Conservation (phyloP, 2,888 invertebrate genomes). For the Prosopocoilus inquinatus region DNA sequence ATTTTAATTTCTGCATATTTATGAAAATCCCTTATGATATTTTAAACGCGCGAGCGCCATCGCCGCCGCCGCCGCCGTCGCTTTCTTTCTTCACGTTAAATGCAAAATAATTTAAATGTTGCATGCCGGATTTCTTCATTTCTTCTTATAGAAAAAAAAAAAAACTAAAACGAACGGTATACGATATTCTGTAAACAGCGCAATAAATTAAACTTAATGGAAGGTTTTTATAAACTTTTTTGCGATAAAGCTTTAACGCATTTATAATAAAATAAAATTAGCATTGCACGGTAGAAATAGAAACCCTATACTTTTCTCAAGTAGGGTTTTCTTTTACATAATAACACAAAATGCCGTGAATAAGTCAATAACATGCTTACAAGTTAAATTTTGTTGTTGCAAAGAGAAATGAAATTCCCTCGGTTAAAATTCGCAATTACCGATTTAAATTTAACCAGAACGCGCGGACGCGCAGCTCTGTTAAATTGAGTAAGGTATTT, state of each 20-base stretch:
- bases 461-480: background rate
- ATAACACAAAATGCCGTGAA: no score
- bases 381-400: no score
- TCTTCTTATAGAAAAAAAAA: background rate
- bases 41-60: slow-evolving; percentile 3
- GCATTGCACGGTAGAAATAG: no score
- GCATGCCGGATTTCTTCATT: slow-evolving; percentile 14
- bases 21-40: slow-evolving; percentile 12
- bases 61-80: background rate
- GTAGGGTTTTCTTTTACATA: no score
- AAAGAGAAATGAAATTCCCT: no score
- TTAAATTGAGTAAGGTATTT: slow-evolving; percentile 7
- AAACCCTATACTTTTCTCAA: no score
- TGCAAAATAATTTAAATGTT: slow-evolving; percentile 22
- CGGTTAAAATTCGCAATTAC: background rate
- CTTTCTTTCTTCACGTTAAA: slow-evolving; percentile 17
- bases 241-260: no score
- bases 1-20: slow-evolving; percentile 22
- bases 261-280: no score
- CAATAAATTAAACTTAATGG: slow-evolving; percentile 7
- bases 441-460: background rate
- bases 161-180: background rate
- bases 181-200: background rate
- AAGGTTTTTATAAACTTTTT: no score
- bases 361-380: no score